Evolutionary conservation across 2,888 invertebrate species (phyloP).

Genomic region (Amblyteles armatorius): DNA sequence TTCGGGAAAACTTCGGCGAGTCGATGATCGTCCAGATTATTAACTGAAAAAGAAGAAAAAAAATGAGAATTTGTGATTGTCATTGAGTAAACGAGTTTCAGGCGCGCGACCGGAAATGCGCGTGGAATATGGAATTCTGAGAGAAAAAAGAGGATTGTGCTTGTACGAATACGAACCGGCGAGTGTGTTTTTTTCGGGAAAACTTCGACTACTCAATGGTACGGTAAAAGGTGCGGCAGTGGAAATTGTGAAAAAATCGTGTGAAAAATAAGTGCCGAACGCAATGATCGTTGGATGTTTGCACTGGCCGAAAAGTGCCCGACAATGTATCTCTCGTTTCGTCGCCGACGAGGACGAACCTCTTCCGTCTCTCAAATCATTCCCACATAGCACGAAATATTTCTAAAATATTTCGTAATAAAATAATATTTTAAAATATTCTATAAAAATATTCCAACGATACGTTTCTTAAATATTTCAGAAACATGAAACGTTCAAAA

Average conservation of each 20-base stretch:
- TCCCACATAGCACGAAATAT: too few relatives aligned
- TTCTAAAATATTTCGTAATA: too few relatives aligned
- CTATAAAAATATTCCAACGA: too few relatives aligned
- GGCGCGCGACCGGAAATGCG: conserved; percentile 8
- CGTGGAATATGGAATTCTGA: background rate
- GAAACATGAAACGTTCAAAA: too few relatives aligned
- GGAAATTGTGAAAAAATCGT: conserved; percentile 57
- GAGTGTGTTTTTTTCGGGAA: conserved; percentile 54
- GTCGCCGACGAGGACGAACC: background rate
- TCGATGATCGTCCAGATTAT: conserved; percentile 6
- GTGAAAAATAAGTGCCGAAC: conserved; percentile 55
- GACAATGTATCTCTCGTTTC: background rate
- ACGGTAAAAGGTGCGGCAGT: conserved; percentile 39
- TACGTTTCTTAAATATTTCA: too few relatives aligned
- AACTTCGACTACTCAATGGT: conserved; percentile 38
- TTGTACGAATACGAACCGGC: conserved; percentile 45
- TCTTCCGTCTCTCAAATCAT: background rate
- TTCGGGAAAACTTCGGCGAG: conserved; percentile 27
- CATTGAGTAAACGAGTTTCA: background rate
- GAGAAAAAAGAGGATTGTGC: conserved; percentile 29
- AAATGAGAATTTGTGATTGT: background rate
- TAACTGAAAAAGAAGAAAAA: background rate
- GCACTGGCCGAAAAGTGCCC: background rate
- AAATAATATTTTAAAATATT: too few relatives aligned
- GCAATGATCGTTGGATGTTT: conserved; percentile 18